Evolutionary conservation across 2,797 vertebrate genomes (phyloP).

Genomic region (Coracias cyanogaster): DNA sequence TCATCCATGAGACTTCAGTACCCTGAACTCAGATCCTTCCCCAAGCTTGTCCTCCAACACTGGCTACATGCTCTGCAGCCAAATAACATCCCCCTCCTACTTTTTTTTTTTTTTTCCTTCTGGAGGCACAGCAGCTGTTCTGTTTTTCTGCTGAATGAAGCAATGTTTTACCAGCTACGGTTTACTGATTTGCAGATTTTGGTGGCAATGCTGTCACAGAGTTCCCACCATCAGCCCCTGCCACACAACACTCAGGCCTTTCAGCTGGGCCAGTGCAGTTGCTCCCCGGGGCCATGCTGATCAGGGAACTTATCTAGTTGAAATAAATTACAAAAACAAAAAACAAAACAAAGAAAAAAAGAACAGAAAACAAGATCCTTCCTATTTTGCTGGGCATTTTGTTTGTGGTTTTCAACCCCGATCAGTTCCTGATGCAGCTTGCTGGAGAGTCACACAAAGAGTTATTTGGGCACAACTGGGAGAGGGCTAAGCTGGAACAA

Average conservation of each 20-base stretch:
- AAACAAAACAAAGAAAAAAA: neutral
- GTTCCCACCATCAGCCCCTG: neutral
- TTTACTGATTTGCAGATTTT: slow-evolving; percentile 46
- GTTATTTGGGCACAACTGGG: neutral
- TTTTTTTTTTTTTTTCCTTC: neutral
- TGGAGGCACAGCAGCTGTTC: slow-evolving; percentile 35
- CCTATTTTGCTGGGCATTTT: neutral
- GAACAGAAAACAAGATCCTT: neutral
- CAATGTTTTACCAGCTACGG: neutral
- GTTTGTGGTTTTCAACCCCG: neutral
- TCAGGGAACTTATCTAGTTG: neutral
- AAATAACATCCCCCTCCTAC: neutral
- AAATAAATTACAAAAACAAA: neutral
- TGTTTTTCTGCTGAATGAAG: slow-evolving; percentile 34
- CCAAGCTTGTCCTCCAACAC: neutral
- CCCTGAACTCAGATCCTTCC: neutral
- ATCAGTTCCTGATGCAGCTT: neutral
- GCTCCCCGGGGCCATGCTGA: neutral
- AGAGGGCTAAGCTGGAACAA: neutral
- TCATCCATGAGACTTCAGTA: neutral
- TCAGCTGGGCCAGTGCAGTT: neutral
- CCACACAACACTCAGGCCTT: neutral
- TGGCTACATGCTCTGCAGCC: neutral
- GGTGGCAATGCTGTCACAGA: neutral
- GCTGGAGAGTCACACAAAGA: neutral